Evolutionary conservation across 2,797 vertebrate species (phyloP), one percentile per base, ranked within the genome.

Genomic region (Pantherophis alleghaniensis): DNA sequence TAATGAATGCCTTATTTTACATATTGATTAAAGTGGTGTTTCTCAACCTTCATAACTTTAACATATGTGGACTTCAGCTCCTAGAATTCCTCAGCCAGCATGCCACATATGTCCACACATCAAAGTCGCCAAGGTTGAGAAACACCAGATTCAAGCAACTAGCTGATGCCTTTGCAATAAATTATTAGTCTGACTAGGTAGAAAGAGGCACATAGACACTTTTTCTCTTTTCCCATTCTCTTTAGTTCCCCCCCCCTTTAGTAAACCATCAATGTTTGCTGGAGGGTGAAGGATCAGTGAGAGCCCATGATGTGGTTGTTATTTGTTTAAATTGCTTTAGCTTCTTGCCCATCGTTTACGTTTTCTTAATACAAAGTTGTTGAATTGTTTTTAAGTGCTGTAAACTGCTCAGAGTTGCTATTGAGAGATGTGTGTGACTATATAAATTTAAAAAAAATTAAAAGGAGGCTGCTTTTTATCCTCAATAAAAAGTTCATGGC

Each of bases 401-500:
- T 47, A 83, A 83, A 47, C 37, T 83, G 20, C 20, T 83, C 74
- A 47, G 20, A 83, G 74, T 83, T 24, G 20, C 74, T 83, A 47
- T 83, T 24, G 74, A 3, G 37, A 83, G 37, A 47, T 83, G 37
- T 47, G 37, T 47, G 20, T 47, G 74, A 42, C 74, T 47, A 83
- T 47, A 24, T 47, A 47, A 47, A 83, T 83, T 1, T 22, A 79
- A 3, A 14, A 14, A 56, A 16, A 16, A 7, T 56, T 55, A 14
- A 86, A 93, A 94, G 95, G 42, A 95, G 95, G n/a, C n/a, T n/a
- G 90, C 93, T 90, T 91, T 90, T 90, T 95, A 92, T 88, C 87
- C 86, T 37, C 60, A 92, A 2, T 74, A 74, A 69, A 28, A 69
- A 37, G n/a, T 74, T 74, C 6, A 74, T 37, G 88, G 22, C 91